These are phyloP conservation scores for Himalopsyche kuldschensis DNA, from an alignment of 2,888 invertebrate genomes.

Conservation along the genomic window DNA sequence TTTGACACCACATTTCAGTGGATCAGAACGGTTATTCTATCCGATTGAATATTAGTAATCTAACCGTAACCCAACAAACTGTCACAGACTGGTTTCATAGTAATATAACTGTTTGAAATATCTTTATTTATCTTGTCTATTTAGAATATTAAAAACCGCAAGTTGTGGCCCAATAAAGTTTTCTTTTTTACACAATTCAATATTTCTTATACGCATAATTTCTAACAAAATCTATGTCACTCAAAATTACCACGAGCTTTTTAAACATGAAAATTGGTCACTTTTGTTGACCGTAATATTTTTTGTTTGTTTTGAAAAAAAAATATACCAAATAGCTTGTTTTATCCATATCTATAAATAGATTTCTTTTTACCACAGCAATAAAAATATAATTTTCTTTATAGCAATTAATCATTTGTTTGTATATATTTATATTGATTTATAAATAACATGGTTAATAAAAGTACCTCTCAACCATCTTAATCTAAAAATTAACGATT, in stretches of 20 bases:
- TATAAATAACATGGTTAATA: too few species aligned
- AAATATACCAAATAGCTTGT: too few species aligned
- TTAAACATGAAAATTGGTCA: neutral
- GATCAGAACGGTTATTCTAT: neutral
- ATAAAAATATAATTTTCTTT: too few species aligned
- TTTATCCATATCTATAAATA: too few species aligned
- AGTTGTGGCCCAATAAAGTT: neutral
- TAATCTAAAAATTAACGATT: too few species aligned
- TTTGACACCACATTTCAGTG: neutral
- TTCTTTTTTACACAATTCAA: neutral
- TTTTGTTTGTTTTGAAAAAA: too few species aligned
- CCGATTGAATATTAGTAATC: neutral
- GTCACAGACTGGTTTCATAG: neutral
- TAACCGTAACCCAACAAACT: neutral
- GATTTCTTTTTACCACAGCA: too few species aligned
- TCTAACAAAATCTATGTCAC: neutral
- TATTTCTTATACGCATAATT: neutral
- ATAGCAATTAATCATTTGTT: too few species aligned
- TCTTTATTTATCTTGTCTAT: neutral
- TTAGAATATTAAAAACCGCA: neutral
- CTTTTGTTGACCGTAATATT: too few species aligned
- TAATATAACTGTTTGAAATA: neutral
- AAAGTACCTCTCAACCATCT: too few species aligned
- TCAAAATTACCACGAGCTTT: neutral
- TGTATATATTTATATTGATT: too few species aligned